phyloP scores from a whole-genome alignment of 2,113 vertebrate genomes.

The Onychorhynchus coronatus region DNA sequence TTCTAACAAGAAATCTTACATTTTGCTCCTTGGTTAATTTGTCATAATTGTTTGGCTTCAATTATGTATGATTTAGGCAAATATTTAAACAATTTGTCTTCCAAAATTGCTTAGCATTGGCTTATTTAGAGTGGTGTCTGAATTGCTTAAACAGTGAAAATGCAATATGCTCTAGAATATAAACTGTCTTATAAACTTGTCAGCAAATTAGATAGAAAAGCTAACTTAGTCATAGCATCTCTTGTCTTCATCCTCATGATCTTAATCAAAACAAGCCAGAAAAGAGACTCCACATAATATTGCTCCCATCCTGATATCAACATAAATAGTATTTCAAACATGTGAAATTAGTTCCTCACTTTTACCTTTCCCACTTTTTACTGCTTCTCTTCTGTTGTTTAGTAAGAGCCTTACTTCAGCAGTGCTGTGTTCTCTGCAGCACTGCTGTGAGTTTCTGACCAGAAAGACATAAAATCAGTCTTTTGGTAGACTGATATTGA shows the following conservation, averaged over 20 bases:
- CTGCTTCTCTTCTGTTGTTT: not conserved
- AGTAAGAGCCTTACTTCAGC: not conserved
- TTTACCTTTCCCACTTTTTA: not conserved
- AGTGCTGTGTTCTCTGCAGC: fast-evolving
- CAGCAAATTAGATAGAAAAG: not conserved
- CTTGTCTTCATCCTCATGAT: not conserved
- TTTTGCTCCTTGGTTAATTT: not conserved
- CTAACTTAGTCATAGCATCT: not conserved
- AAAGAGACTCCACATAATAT: not conserved
- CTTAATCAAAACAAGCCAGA: not conserved
- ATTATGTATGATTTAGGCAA: not conserved
- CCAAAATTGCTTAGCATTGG: not conserved
- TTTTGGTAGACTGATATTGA: not conserved
- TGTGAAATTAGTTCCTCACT: not conserved
- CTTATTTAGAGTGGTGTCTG: not conserved
- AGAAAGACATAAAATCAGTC: not conserved
- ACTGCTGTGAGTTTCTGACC: not conserved
- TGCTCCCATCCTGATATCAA: not conserved
- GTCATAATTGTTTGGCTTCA: not conserved
- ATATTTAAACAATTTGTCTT: not conserved
- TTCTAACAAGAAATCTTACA: not conserved
- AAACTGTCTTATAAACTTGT: not conserved
- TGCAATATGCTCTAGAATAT: not conserved
- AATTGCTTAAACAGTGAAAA: not conserved
- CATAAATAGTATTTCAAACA: not conserved